phyloP scores from a whole-genome alignment of 2,888 invertebrate genomes.

The Halictus quadricinctus region DNA sequence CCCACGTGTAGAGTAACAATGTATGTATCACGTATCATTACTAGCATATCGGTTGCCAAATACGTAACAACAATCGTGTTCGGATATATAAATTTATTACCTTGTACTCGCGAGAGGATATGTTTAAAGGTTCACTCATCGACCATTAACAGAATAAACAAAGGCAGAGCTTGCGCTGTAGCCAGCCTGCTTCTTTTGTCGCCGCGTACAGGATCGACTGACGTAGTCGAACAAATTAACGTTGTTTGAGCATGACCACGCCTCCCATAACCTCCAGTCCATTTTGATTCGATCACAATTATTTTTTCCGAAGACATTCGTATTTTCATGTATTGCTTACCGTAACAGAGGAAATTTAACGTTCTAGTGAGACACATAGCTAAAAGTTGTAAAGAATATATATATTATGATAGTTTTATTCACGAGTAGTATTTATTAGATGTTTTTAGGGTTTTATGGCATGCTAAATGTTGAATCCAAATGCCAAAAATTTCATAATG shows the following conservation, averaged over 20 bases:
- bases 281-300: not conserved
- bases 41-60: not conserved
- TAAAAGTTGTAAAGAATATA: too few relatives aligned
- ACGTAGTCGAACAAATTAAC: slow-evolving; percentile 15
- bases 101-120: not conserved
- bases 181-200: slow-evolving; percentile 6
- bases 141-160: slow-evolving; percentile 41
- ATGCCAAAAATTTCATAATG: too few relatives aligned
- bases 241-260: not conserved
- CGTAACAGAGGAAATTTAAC: not conserved
- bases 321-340: not conserved
- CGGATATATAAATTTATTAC: not conserved
- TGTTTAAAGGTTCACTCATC: slow-evolving; percentile 9
- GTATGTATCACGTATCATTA: not conserved
- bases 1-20: slow-evolving; percentile 1
- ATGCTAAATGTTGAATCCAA: too few relatives aligned
- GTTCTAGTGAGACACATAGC: not conserved
- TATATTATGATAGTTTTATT: not conserved
- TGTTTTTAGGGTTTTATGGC: not conserved
- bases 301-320: not conserved
- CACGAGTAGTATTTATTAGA: not conserved
- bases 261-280: not conserved
- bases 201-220: not conserved
- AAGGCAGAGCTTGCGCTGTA: slow-evolving; percentile 36
- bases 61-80: not conserved